phyloP scores from a whole-genome alignment of 2,113 vertebrate species.

The Azemiops feae region DNA sequence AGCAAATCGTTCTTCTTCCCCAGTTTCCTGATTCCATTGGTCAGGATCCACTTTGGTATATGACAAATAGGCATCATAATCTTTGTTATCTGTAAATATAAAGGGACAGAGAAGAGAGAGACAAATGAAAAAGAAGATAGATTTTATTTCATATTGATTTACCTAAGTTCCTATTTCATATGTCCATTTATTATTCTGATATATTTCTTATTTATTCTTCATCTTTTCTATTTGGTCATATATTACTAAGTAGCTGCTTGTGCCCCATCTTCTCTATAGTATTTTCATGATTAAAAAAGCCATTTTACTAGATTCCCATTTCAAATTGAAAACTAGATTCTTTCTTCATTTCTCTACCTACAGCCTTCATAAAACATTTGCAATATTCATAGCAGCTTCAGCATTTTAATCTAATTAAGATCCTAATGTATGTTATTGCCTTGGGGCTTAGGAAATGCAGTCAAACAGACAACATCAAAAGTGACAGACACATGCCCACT shows the following conservation, averaged over 20 bases:
- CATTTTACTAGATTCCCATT: not conserved
- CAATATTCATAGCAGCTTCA: not conserved
- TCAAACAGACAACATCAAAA: not conserved
- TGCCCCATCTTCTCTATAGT: not conserved
- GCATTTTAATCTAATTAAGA: not conserved
- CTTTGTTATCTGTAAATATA: slow-evolving; percentile 88
- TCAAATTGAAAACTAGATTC: not conserved
- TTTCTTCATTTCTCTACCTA: not conserved
- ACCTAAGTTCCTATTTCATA: not conserved
- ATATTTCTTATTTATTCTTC: not conserved
- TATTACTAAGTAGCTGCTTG: not conserved
- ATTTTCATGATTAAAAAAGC: not conserved
- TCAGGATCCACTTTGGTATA: slow-evolving; percentile 99
- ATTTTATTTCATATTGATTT: not conserved
- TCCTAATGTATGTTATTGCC: not conserved
- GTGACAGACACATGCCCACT: not conserved
- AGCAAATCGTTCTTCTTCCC: slow-evolving; percentile 96
- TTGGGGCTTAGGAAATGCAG: not conserved
- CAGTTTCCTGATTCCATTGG: slow-evolving; percentile 97
- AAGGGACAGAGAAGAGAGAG: not conserved
- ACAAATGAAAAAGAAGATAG: not conserved
- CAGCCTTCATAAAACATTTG: not conserved
- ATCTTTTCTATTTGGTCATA: not conserved
- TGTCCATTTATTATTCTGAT: not conserved
- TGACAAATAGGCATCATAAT: slow-evolving; percentile 97